phyloP scores from a whole-genome alignment of 2,113 vertebrate species.

The Saccopteryx leptura region DNA sequence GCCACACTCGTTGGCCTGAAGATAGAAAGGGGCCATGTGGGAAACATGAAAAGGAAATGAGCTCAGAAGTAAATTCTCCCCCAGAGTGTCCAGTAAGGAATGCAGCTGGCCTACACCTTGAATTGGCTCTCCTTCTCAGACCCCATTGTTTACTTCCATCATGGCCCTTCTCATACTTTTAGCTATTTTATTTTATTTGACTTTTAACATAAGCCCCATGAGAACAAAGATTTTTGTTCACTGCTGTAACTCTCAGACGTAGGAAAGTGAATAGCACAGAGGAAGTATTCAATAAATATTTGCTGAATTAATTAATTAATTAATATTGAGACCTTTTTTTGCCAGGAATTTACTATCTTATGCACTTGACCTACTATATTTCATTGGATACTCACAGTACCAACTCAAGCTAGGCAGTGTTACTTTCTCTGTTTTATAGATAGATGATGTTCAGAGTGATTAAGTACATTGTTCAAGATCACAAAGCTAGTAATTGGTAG shows the following conservation, averaged over 20 bases:
- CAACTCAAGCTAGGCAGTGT: not conserved
- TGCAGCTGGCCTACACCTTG: not conserved
- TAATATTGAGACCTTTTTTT: not conserved
- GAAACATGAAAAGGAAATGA: slow-evolving; percentile 21
- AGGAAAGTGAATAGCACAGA: not conserved
- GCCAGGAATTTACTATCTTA: not conserved
- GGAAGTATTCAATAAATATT: not conserved
- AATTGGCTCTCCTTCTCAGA: slow-evolving; percentile 24
- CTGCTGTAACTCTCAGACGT: not conserved
- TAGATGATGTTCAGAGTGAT: not conserved
- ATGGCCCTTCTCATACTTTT: not conserved
- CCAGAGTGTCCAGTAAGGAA: slow-evolving; percentile 41
- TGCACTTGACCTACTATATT: not conserved
- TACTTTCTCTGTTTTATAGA: not conserved
- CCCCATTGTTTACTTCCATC: not conserved
- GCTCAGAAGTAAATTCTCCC: not conserved
- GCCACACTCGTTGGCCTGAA: not conserved
- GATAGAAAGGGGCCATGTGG: not conserved
- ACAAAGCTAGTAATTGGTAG: not conserved
- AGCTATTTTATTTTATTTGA: slow-evolving; percentile 21
- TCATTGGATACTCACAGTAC: not conserved
- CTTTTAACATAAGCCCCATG: not conserved
- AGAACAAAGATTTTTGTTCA: slow-evolving; percentile 22
- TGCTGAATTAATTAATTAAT: not conserved
- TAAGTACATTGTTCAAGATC: not conserved